Conservation (phyloP, 2,888 invertebrate species). For the Nematopogon swammerdamellus region DNA sequence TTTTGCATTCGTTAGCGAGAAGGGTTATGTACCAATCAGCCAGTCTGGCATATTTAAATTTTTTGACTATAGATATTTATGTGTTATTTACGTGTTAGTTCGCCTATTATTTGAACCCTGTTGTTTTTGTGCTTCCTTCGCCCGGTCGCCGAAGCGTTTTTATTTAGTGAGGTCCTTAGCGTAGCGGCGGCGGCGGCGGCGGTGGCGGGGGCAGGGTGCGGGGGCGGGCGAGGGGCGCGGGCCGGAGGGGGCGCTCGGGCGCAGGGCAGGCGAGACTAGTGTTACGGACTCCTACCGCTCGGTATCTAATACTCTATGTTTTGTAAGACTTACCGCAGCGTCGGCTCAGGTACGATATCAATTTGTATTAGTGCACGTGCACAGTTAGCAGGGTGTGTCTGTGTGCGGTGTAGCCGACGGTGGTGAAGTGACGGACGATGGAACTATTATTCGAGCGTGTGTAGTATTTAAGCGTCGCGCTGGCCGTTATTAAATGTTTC, state of each 20-base stretch:
- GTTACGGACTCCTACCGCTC: background rate
- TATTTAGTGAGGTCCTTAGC: no score
- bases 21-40: no score
- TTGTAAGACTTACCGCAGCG: no score
- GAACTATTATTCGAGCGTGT: no score
- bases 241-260: conserved; percentile 7
- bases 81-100: background rate
- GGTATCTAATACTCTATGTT: background rate
- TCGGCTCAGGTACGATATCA: background rate
- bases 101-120: background rate
- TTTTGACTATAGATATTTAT: no score
- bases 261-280: background rate
- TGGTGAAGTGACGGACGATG: background rate
- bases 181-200: conserved; percentile 10
- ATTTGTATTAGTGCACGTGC: background rate
- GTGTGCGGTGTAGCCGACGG: background rate
- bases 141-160: background rate
- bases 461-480: background rate
- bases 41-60: no score
- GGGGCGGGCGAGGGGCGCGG: conserved; percentile 6
- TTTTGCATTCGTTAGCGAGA: no score
- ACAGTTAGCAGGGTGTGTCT: no score
- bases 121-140: background rate
- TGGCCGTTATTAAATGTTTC: background rate
- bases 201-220: conserved; percentile 15